These are phyloP conservation scores for Malthinus flaveolus DNA, from an alignment of 2,888 invertebrate genomes.

Conservation along the genomic window DNA sequence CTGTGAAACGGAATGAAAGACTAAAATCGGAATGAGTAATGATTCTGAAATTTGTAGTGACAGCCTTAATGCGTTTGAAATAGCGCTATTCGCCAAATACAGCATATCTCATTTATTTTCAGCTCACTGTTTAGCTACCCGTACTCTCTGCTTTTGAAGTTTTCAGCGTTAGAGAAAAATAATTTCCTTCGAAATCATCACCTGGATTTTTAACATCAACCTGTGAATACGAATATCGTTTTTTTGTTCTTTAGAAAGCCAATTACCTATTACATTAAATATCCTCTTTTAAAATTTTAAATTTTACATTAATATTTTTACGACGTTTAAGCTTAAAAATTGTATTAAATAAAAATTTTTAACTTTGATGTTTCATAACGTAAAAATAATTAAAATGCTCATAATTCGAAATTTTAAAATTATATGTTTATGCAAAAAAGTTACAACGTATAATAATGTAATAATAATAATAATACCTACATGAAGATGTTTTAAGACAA, in stretches of 20 bases:
- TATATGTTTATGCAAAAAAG: too few relatives aligned
- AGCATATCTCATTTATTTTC: constrained; percentile 43
- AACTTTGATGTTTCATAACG: not conserved
- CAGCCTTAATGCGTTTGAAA: constrained; percentile 45
- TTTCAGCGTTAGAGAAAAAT: constrained; percentile 38
- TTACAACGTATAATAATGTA: too few relatives aligned
- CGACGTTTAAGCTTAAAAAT: too few relatives aligned
- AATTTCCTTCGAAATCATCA: constrained; percentile 35
- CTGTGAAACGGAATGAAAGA: constrained; percentile 35
- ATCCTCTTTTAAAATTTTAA: constrained; percentile 19
- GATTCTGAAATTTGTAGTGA: constrained; percentile 47
- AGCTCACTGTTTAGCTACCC: constrained; percentile 35
- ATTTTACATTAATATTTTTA: too few relatives aligned
- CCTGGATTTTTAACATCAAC: constrained; percentile 31
- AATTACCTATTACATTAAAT: constrained; percentile 28
- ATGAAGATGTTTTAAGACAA: not conserved
- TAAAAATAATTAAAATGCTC: too few relatives aligned
- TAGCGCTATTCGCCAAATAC: constrained; percentile 38
- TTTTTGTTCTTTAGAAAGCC: constrained; percentile 22
- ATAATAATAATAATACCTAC: too few relatives aligned
- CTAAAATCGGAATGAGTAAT: constrained; percentile 45
- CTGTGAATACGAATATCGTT: constrained; percentile 25
- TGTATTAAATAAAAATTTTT: too few relatives aligned
- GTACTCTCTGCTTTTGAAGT: constrained; percentile 41
- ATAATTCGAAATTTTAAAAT: too few relatives aligned